phyloP scores from a whole-genome alignment of 2,797 vertebrate species.

The Octomys mimax region DNA sequence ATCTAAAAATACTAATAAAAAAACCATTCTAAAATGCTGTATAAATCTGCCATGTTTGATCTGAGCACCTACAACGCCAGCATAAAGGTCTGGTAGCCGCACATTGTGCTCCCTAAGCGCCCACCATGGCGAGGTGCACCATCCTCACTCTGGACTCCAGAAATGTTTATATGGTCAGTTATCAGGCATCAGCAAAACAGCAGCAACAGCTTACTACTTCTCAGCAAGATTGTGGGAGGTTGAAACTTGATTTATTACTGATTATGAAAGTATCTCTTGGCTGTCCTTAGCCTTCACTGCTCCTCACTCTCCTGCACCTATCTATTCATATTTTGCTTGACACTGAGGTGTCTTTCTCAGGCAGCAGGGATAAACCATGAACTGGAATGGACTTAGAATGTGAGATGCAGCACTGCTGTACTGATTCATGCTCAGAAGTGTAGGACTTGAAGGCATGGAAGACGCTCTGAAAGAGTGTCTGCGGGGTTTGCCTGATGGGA shows the following conservation, averaged over 20 bases:
- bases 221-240: constrained; percentile 54
- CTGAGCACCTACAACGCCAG: background rate
- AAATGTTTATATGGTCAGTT: constrained; percentile 76
- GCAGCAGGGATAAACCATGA: background rate
- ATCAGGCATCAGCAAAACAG: constrained; percentile 73
- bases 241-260: constrained; percentile 71
- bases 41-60: constrained; percentile 34
- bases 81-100: background rate
- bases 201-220: constrained; percentile 75
- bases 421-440: background rate
- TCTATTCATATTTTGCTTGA: constrained; percentile 70
- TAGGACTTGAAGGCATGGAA: background rate
- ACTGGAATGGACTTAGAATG: background rate
- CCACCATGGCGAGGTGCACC: background rate
- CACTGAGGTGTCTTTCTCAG: constrained; percentile 36
- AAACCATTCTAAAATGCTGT: constrained; percentile 27
- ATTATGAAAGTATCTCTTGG: constrained; percentile 64
- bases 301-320: background rate
- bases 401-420: background rate
- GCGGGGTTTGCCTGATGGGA: background rate
- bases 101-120: background rate
- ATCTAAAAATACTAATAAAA: constrained; percentile 42
- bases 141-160: constrained; percentile 62
- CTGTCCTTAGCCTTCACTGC: constrained; percentile 40
- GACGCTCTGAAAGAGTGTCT: background rate